Conservation (phyloP, 2,888 invertebrate species). For the Parnassius orleans region DNA sequence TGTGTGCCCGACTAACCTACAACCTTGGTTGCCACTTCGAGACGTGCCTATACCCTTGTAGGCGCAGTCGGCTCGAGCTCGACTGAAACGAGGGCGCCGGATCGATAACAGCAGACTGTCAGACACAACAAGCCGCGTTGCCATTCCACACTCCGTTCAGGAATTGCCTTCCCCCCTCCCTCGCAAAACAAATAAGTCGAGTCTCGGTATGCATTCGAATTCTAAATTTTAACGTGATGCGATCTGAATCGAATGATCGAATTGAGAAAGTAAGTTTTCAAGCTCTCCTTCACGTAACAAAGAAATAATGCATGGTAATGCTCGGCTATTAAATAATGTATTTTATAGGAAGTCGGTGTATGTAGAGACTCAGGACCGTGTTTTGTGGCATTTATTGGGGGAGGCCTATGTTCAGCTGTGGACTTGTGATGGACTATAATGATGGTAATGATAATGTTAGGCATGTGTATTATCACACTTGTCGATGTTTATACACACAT, state of each 20-base stretch:
- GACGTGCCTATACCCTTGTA: conserved; percentile 52
- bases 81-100: conserved; percentile 75
- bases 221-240: background rate
- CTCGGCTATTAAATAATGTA: too few relatives aligned
- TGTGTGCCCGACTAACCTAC: conserved; percentile 42
- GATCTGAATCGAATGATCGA: background rate
- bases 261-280: background rate
- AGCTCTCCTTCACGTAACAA: background rate
- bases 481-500: too few relatives aligned
- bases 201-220: background rate
- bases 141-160: conserved; percentile 34
- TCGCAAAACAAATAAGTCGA: conserved; percentile 28
- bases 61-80: conserved; percentile 64
- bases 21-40: conserved; percentile 50
- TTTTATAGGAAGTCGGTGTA: too few relatives aligned
- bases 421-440: too few relatives aligned
- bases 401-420: too few relatives aligned
- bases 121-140: conserved; percentile 62
- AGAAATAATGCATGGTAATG: background rate
- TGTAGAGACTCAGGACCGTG: too few relatives aligned
- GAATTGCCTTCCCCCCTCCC: conserved; percentile 19
- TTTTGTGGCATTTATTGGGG: too few relatives aligned
- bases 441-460: too few relatives aligned
- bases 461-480: too few relatives aligned
- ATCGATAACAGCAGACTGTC: conserved; percentile 80